A percentile compares a stretch with the other conserved stretches of the same genome.
Conservation (phyloP, 2,113 vertebrate species). For the Gavia stellata region DNA sequence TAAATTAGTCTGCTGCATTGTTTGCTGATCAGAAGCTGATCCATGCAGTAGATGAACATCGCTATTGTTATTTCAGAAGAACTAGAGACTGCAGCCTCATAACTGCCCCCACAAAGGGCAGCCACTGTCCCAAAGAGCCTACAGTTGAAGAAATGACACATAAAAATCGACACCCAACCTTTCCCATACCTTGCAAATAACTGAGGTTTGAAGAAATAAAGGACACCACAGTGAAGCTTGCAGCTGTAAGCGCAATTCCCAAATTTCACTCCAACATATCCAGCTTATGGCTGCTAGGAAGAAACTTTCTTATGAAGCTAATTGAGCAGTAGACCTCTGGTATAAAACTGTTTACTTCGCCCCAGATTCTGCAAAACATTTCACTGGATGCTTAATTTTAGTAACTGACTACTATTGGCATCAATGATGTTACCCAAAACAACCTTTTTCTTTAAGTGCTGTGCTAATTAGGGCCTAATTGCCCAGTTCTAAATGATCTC, state of each 20-base stretch:
- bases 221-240: background rate
- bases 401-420: background rate
- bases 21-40: background rate
- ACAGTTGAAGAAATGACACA: background rate
- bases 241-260: background rate
- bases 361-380: background rate
- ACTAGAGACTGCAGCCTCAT: background rate
- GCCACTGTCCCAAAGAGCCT: background rate
- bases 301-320: background rate
- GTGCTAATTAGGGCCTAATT: conserved; percentile 4
- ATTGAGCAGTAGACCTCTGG: background rate
- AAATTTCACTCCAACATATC: background rate
- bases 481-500: background rate
- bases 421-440: background rate
- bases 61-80: background rate
- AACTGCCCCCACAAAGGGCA: background rate
- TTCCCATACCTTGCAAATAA: background rate
- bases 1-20: background rate
- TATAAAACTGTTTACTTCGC: background rate
- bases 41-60: background rate
- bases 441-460: background rate
- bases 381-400: background rate
- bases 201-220: background rate
- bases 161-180: background rate
- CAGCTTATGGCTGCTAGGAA: background rate